phyloP scores from a whole-genome alignment of 2,797 vertebrate genomes.

The Lepilemur ruficaudatus region DNA sequence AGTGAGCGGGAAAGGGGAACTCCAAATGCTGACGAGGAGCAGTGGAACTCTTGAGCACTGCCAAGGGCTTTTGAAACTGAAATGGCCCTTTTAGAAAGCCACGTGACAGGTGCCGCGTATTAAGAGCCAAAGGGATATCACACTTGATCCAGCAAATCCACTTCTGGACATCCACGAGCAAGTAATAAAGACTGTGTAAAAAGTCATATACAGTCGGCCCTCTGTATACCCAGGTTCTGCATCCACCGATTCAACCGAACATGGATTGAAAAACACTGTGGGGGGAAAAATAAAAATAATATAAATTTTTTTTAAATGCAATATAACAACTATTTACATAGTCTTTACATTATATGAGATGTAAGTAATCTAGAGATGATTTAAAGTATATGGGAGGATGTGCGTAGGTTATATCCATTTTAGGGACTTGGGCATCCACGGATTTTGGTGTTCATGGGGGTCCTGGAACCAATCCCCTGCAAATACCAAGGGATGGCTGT shows the following conservation, averaged over 20 bases:
- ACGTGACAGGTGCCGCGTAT: rapidly evolving
- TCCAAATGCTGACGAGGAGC: neutral
- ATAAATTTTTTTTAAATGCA: neutral
- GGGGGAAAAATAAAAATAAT: neutral
- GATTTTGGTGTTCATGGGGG: neutral
- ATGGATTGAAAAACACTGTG: neutral
- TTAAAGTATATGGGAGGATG: neutral
- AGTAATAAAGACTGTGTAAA: neutral
- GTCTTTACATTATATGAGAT: neutral
- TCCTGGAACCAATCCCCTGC: neutral
- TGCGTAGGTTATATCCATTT: neutral
- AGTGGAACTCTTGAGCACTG: neutral
- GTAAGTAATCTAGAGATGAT: neutral
- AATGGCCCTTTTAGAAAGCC: neutral
- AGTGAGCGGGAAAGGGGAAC: too few species aligned
- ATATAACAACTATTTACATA: neutral
- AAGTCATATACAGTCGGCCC: neutral
- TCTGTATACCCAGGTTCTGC: neutral
- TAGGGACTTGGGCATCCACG: neutral
- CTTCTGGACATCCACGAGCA: neutral
- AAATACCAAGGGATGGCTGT: too few species aligned
- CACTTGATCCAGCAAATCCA: neutral
- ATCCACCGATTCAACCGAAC: neutral
- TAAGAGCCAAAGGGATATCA: neutral
- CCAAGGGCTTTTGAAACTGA: neutral